phyloP scores from a whole-genome alignment of 2,888 invertebrate genomes.

The Luperina nickerlii region DNA sequence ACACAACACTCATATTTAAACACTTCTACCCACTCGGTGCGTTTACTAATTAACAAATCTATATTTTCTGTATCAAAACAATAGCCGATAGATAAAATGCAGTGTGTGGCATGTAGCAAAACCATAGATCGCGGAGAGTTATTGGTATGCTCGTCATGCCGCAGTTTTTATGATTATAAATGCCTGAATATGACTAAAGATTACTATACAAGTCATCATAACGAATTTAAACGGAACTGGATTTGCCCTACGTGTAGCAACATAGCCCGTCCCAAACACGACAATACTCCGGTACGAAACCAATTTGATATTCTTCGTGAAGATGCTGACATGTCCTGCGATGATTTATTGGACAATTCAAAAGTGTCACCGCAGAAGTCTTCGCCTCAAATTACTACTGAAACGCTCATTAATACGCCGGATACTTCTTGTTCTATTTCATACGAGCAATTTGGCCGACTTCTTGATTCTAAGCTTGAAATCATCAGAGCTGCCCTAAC shows the following conservation, averaged over 20 bases:
- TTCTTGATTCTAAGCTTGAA: background rate
- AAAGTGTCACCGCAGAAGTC: background rate
- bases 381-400: background rate
- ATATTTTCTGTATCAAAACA: background rate
- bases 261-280: background rate
- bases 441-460: background rate
- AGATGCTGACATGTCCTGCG: background rate
- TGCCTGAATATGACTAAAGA: too few species aligned
- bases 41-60: background rate
- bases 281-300: background rate
- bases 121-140: too few species aligned
- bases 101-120: background rate
- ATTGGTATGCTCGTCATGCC: too few species aligned
- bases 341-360: background rate
- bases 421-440: background rate
- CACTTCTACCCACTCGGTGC: too few species aligned
- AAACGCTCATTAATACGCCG: background rate
- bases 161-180: too few species aligned
- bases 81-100: background rate
- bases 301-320: conserved; percentile 1
- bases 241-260: too few species aligned
- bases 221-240: too few species aligned
- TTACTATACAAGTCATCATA: too few species aligned
- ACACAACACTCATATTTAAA: too few species aligned
- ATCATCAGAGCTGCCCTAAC: background rate